Evolutionary conservation across 2,888 invertebrate genomes (phyloP).

Genomic region (Gryllus longicercus): DNA sequence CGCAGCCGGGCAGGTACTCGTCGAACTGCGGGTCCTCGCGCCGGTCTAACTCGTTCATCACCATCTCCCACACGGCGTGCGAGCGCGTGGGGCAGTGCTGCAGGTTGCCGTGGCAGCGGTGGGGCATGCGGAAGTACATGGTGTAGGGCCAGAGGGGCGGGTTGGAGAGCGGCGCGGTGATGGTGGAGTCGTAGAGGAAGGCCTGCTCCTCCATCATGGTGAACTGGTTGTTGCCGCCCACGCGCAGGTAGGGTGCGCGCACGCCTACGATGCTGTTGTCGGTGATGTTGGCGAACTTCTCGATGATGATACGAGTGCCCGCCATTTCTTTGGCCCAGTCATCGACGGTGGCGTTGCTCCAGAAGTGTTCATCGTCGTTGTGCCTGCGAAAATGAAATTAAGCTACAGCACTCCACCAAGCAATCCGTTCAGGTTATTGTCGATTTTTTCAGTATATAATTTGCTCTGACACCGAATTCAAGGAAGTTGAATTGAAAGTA

Average conservation of each 20-base stretch:
- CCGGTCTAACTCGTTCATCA: conserved; percentile 89
- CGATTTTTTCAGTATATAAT: no score
- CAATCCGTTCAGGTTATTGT: no score
- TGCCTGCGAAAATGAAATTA: conserved; percentile 56
- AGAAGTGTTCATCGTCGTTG: conserved; percentile 86
- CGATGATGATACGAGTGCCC: conserved; percentile 85
- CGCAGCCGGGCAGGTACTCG: conserved; percentile 85
- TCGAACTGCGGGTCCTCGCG: conserved; percentile 87
- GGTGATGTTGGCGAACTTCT: conserved; percentile 84
- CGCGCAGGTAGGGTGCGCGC: conserved; percentile 82
- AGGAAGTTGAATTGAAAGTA: no score
- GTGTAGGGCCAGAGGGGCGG: conserved; percentile 98
- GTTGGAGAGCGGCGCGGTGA: conserved; percentile 85
- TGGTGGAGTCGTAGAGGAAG: conserved; percentile 92
- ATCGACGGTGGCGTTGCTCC: conserved; percentile 88
- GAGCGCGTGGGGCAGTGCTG: conserved; percentile 88
- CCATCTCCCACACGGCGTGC: conserved; percentile 95
- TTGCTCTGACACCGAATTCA: no score
- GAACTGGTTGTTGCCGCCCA: conserved; percentile 94
- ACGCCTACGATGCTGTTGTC: conserved; percentile 90
- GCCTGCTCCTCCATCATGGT: conserved; percentile 97
- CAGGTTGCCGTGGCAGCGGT: conserved; percentile 86
- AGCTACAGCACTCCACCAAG: no score
- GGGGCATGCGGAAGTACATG: conserved; percentile 95
- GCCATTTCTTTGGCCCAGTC: conserved; percentile 96